Conservation (phyloP, 2,113 vertebrate species). For the Ammodytes marinus region DNA sequence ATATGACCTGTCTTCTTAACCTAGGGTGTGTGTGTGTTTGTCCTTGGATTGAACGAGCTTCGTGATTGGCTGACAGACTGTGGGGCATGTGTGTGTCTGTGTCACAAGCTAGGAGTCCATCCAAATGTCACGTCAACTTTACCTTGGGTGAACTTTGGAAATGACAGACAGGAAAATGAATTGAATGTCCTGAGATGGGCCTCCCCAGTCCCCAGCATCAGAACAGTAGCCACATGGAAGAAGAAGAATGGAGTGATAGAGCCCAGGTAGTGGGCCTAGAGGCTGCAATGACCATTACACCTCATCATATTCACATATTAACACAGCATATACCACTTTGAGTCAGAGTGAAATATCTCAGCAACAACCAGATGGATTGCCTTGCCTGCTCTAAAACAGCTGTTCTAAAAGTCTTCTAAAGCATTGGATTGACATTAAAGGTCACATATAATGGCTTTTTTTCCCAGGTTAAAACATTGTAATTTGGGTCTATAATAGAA, state of each 20-base stretch:
- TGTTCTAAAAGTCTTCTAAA: too few species aligned
- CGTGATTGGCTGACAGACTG: not conserved
- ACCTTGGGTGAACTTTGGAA: not conserved
- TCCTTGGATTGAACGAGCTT: slow-evolving; percentile 15
- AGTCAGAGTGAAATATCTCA: not conserved
- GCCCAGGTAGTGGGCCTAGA: not conserved
- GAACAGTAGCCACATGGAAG: not conserved
- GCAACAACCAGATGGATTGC: not conserved
- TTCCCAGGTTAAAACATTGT: too few species aligned
- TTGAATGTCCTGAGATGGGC: not conserved
- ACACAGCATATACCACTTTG: not conserved
- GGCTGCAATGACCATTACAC: not conserved
- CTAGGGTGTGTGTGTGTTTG: not conserved
- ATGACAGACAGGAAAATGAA: not conserved
- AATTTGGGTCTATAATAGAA: too few species aligned
- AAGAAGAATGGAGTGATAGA: not conserved
- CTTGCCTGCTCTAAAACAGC: too few species aligned
- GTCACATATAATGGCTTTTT: too few species aligned
- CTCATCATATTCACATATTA: not conserved
- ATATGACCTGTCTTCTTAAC: slow-evolving; percentile 38
- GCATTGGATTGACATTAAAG: too few species aligned
- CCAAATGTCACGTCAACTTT: not conserved
- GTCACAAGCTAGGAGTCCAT: slow-evolving; percentile 4
- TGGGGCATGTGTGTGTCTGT: not conserved
- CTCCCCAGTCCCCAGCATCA: not conserved